These are phyloP conservation scores for Yponomeuta cagnagella DNA, from an alignment of 2,888 invertebrate species.

Conservation along the genomic window DNA sequence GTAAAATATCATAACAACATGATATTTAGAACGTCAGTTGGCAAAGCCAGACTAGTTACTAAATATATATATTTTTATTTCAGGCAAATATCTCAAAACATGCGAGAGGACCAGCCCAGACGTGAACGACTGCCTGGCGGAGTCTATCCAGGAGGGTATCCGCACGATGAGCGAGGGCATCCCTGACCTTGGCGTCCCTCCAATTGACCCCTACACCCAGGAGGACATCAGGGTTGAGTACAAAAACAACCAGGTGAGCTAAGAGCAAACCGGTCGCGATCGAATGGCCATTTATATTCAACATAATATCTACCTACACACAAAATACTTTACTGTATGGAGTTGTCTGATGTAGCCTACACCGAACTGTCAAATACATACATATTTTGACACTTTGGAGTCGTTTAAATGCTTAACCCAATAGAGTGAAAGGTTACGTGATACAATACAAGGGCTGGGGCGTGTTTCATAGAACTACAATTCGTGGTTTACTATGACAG, in stretches of 20 bases:
- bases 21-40: too few relatives aligned
- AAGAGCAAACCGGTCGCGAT: neutral
- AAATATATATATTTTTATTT: conserved; percentile 24
- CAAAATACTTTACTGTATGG: too few relatives aligned
- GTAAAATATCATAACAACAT: too few relatives aligned
- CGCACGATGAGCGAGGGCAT: conserved; percentile 55
- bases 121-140: conserved; percentile 75
- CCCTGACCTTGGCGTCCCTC: conserved; percentile 64
- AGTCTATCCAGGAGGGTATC: conserved; percentile 69
- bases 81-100: conserved; percentile 70
- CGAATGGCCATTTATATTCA: neutral
- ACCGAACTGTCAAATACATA: too few relatives aligned
- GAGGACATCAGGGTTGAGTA: conserved; percentile 59
- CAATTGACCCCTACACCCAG: conserved; percentile 69
- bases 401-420: too few relatives aligned
- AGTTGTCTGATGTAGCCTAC: too few relatives aligned
- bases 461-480: too few relatives aligned
- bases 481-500: neutral
- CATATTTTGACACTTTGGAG: too few relatives aligned
- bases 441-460: too few relatives aligned
- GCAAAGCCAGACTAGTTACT: too few relatives aligned
- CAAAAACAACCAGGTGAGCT: conserved; percentile 59
- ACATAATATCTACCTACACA: neutral
- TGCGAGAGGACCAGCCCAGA: conserved; percentile 75
- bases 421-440: too few relatives aligned